Conservation (phyloP, 2,797 vertebrate genomes). For the Spinibarbus caldwelli region DNA sequence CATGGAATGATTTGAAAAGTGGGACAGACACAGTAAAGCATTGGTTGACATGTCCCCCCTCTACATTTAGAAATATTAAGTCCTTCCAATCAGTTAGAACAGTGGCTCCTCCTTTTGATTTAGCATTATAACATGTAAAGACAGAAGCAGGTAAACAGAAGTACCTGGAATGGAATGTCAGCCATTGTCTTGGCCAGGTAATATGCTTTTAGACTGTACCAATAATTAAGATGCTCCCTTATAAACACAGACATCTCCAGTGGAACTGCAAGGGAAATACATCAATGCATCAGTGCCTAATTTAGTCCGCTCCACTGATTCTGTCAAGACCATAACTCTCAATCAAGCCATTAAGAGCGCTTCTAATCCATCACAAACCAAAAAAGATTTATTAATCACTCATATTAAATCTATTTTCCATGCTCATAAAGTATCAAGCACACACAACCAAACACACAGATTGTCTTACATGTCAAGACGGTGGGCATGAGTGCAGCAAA, state of each 20-base stretch:
- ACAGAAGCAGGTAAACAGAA: neutral
- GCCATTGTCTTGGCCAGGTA: constrained; percentile 98
- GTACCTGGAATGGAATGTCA: constrained; percentile 96
- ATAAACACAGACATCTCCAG: constrained; percentile 96
- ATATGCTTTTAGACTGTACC: constrained; percentile 98
- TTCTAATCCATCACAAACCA: constrained; percentile 11
- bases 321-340: neutral
- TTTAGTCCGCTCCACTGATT: neutral
- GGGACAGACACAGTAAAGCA: neutral
- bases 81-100: too few species aligned
- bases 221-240: constrained; percentile 97
- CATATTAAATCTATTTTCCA: constrained; percentile 21
- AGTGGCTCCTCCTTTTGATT: neutral
- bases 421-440: neutral
- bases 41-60: neutral
- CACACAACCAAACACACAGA: constrained; percentile 17
- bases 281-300: constrained; percentile 7
- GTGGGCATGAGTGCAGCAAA: constrained; percentile 98
- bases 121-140: neutral
- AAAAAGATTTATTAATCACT: neutral
- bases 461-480: constrained; percentile 93
- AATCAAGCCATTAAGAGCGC: neutral
- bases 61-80: neutral
- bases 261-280: constrained; percentile 82
- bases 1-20: neutral